Evolutionary conservation across 2,888 invertebrate species (phyloP), one percentile per base, ranked within the genome.

Genomic region (Mesodorylaimus sp.): DNA sequence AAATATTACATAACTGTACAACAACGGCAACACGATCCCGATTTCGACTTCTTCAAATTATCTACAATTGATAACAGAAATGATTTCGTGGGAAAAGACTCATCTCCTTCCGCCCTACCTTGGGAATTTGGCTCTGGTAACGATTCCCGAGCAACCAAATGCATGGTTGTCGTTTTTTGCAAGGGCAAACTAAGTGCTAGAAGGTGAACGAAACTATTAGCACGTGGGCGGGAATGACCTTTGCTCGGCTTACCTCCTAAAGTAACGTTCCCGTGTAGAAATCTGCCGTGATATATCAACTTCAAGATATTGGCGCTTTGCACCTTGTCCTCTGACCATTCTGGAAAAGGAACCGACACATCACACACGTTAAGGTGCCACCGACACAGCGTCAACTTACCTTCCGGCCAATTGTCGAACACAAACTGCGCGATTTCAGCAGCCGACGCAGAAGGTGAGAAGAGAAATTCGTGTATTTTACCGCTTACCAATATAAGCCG

Each of bases 161-260:
- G 97, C 95, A 97, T 97, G 69, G 97, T 95, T 68, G 93, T 91
- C 66, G 93, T 95, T 74, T 89, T 91, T 62, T 93, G 93, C 63
- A 84, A 79, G 58, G 89, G 87, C 72, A 97, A 79, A 67, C 91
- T 89, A 66, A 97, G 79, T 65, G 95, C 95, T 71, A 59, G 27
- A 63, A 59, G n/a, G n/a, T n/a, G n/a, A n/a, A n/a, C 23, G 46
- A 41, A 45, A 32, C 25, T 41, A 42, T 42, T 19, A 13, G 21
- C n/a, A 10, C 7, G 13, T 42, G 24, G 21, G 21, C n/a, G 13
- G 7, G 24, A 47, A 48, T 10, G 16, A 32, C 32, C 16, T 13
- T 13, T 32, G 32, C 32, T 13, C 16, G 21, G 7, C 41, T 61
- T 59, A 72, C 71, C 70, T 69, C 88, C 88, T 69, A 93, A 78